Evolutionary conservation across 2,797 vertebrate species (phyloP), one percentile per base, ranked within the genome.

Genomic region (Eulemur coronatus): DNA sequence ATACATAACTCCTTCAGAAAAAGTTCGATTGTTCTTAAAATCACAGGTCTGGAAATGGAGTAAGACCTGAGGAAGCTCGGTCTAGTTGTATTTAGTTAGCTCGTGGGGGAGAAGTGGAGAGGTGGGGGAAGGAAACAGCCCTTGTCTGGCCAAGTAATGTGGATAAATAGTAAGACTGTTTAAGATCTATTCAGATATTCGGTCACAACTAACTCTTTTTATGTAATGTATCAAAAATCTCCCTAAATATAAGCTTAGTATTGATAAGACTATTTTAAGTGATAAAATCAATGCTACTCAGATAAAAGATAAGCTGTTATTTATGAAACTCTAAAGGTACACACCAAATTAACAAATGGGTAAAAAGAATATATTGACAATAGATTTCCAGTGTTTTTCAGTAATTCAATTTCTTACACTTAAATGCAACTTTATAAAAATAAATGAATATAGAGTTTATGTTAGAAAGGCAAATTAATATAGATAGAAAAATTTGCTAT

Each of bases 1-100:
- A 86, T 93, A 96, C 17, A 96, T 95, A 75, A 98, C 98, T 97
- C 96, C 95, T 98, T 79, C 96, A 97, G 97, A 98, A 98, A 94
- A 70, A 88, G 65, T 84, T 96, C 91, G 96, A 46, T 97, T 97
- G 81, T 98, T 89, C 97, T 98, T 97, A 96, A 95, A 96, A 95
- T 97, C 96, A 26, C 86, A 96, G 90, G 24, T 91, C 91, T 97
- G 80, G 76, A 79, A 89, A 97, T 33, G 50, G 28, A 95, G 93
- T 87, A 59, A 97, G 43, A 87, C n/a, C 96, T 89, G 94, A 97
- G 24, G 38, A 91, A 97, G 92, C 20, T 9, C 52, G 84, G 50
- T 73, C 28, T 88, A 30, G 84, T 93, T 97, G 41, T 69, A 28
- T 63, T 92, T n/a, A 61, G 3, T 92, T 89, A 86, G 20, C 28